Evolutionary conservation across 2,113 vertebrate genomes (phyloP), one percentile per base, ranked within the genome.

Genomic region (Nothoprocta pentlandii): DNA sequence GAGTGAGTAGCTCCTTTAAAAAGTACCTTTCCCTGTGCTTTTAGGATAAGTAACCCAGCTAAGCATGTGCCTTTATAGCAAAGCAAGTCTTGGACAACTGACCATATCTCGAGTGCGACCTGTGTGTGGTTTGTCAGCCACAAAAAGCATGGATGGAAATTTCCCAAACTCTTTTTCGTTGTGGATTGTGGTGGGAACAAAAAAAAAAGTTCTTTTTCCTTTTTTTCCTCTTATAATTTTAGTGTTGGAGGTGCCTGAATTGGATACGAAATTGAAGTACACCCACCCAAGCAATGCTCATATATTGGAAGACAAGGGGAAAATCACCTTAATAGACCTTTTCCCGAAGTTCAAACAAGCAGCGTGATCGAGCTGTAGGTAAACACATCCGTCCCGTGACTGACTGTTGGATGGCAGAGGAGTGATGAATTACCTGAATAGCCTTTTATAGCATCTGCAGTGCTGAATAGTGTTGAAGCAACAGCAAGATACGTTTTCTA

Each of bases 171-270:
- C 2, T 32, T 10, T 47, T 68, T 49, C 10, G 21, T 49, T 49
- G 19, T 47, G 49, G 49, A 21, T 23, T 49, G 34, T 34, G 34
- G 34, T 34, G 34, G 34, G 34, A 34, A 34, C 34, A 34, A 34
- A 34, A 34, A 34, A 34, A 34, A 34, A 34, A 34, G 34, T 49
- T 22, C 4, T 56, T 56, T 62, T 23, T 36, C 21, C 21, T 16
- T 11, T 32, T 41, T 28, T 28, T n/a, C 2, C 1, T 9, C 4
- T 10, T 51, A 0, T n/a, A 3, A 16, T 0, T 0, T 9, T 66
- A 32, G 5, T 84, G 14, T 67, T 41, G 70, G 32, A 47, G 64
- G 44, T 16, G 11, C n/a, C 13, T 30, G 67, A 80, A 49, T 62
- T 34, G 11, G 59, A 44, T 30, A 74, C 39, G 42, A 19, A 28